Base-by-base conservation (phyloP, 2,888 invertebrate genomes). In the Tachina fera region DNA sequence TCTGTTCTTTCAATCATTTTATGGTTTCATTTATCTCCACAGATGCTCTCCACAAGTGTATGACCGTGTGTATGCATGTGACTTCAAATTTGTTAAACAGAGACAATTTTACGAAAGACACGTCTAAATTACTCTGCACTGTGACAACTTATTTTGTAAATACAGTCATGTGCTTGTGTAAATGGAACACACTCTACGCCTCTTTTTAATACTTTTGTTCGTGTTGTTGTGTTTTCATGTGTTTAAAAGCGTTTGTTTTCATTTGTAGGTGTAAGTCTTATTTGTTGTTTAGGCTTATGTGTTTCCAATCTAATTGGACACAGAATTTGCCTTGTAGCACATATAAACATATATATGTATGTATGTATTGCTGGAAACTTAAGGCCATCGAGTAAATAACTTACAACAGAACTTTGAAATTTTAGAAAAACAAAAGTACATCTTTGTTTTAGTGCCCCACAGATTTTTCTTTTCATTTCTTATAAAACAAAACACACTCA, bases 51-150 rank as follows among this genome's bases (percentile, higher is more conserved):
- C 22, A 51, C 56, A 31, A 61, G 22, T 31, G 9, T n/a, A 5
- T 16, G 31, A 0, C 6, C 6, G 31, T 16, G 22, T 14, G 19
- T 60, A 49, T 67, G 49, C 22, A 5, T 22, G 9, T 70, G 63
- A 61, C 58, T 79, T 70, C 19, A 47, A 75, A 41, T 70, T 83
- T 83, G 68, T 70, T 60, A 72, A 77, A 68, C 31, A 56, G 63
- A 67, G 67, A 68, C 22, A 65, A 70, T 68, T 75, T 43, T 68
- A 60, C 31, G 53, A 13, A 9, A 41, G 19, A 53, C 71, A 61
- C 77, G 70, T 39, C 63, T 58, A 56, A 31, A 0, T 19, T 43
- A 53, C 14, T 19, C n/a, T 11, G 1, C 1, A 11, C 16, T 51
- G 13, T 14, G 16, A 67, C 22, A 45, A 60, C n/a, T 22, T 11